Conservation (phyloP, 1,140 invertebrate genomes). For the Dreissena rostriformis region DNA sequence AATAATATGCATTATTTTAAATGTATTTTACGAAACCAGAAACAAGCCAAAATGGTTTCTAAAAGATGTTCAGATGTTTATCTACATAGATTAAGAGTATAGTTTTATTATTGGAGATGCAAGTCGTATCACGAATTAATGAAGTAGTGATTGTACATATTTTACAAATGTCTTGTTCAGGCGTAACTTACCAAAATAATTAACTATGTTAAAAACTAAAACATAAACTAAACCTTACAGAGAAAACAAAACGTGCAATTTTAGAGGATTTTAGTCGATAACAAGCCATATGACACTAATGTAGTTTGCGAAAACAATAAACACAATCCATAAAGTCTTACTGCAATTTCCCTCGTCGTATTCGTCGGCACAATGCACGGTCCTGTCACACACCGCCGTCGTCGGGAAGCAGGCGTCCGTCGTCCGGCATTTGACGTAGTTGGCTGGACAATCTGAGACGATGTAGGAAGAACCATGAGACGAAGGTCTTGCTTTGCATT, state of each 20-base stretch:
- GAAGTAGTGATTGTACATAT: too few relatives aligned
- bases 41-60: too few relatives aligned
- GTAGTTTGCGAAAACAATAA: not conserved
- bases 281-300: not conserved
- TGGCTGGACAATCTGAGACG: conserved; percentile 56
- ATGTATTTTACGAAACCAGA: too few relatives aligned
- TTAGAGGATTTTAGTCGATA: too few relatives aligned
- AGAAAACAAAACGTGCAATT: not conserved
- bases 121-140: too few relatives aligned
- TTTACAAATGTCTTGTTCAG: too few relatives aligned
- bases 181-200: not conserved
- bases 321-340: conserved; percentile 10
- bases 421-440: conserved; percentile 53
- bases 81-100: too few relatives aligned
- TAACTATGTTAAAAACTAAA: not conserved
- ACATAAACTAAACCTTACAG: not conserved
- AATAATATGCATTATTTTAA: too few relatives aligned
- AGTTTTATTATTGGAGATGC: too few relatives aligned
- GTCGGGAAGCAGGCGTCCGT: conserved; percentile 53
- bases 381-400: conserved; percentile 56
- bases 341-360: conserved; percentile 69
- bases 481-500: too few relatives aligned
- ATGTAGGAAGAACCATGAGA: not conserved
- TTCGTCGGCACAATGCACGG: conserved; percentile 65
- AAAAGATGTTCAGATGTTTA: too few relatives aligned